Conservation (phyloP, 2,797 vertebrate genomes). For the Myioborus miniatus region DNA sequence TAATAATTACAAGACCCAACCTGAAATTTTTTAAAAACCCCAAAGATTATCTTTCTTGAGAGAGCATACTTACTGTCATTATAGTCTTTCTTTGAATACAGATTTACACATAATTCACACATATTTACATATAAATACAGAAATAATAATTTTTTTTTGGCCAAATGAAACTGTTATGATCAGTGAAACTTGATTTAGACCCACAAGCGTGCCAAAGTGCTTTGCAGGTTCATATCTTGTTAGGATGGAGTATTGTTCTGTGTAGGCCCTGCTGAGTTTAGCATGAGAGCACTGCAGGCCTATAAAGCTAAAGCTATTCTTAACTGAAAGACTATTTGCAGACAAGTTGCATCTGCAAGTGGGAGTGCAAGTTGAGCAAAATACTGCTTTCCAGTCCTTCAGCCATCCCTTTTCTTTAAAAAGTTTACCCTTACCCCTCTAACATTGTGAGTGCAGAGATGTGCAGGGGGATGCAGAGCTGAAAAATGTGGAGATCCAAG, state of each 20-base stretch:
- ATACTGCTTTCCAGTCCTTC: background rate
- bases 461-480: background rate
- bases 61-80: background rate
- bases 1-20: background rate
- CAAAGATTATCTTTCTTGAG: background rate
- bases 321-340: background rate
- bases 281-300: background rate
- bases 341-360: background rate
- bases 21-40: background rate
- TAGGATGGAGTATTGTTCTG: background rate
- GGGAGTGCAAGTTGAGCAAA: background rate
- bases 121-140: background rate
- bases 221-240: background rate
- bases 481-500: background rate
- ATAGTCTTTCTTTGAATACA: background rate
- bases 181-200: background rate
- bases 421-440: background rate
- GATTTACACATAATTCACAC: background rate
- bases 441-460: background rate
- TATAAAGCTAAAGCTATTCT: background rate
- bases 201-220: background rate
- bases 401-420: background rate
- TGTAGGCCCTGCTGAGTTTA: background rate
- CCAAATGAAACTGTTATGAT: background rate
- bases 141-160: background rate